These are phyloP conservation scores for Okamejei kenojei DNA, from an alignment of 2,797 vertebrate genomes.

Conservation along the genomic window DNA sequence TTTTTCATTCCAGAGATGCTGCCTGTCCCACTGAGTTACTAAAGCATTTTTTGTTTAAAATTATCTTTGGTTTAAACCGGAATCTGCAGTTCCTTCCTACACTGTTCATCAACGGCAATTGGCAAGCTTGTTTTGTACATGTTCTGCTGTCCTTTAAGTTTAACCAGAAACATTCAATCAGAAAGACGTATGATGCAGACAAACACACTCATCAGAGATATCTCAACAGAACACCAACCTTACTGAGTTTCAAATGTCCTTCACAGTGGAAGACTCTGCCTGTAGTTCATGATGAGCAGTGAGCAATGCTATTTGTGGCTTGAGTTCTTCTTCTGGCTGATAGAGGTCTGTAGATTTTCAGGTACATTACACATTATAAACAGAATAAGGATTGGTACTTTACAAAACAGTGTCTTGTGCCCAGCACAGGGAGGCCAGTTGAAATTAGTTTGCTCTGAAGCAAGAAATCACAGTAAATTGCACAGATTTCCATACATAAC, in stretches of 20 bases:
- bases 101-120: neutral
- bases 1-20: too few relatives aligned
- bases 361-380: neutral
- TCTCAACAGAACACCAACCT: neutral
- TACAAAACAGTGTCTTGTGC: neutral
- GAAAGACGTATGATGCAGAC: neutral
- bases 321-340: neutral
- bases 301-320: neutral
- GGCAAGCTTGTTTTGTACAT: neutral
- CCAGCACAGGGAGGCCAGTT: neutral
- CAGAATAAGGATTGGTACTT: neutral
- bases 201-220: neutral
- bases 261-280: neutral
- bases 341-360: slow-evolving; percentile 8
- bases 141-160: neutral
- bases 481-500: slow-evolving; percentile 33
- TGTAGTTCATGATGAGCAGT: neutral
- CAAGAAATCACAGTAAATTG: slow-evolving; percentile 11
- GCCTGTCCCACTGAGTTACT: too few relatives aligned
- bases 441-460: slow-evolving; percentile 10
- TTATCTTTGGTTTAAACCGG: too few relatives aligned
- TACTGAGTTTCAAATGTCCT: neutral
- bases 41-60: too few relatives aligned
- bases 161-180: neutral
- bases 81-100: too few relatives aligned